Evolutionary conservation across 2,888 invertebrate species (phyloP).

Genomic region (Melitaea athalia): DNA sequence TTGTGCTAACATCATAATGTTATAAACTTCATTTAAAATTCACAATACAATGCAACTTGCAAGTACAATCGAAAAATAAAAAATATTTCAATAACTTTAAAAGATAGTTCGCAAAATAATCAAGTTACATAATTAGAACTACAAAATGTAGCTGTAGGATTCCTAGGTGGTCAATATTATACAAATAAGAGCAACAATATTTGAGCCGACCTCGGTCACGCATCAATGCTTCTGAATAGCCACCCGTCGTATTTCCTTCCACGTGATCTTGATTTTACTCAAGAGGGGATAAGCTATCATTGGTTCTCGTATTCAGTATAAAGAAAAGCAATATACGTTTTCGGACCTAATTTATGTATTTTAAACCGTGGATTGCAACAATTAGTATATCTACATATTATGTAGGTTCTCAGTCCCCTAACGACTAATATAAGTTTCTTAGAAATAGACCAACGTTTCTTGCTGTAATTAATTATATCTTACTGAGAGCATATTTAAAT

Average conservation of each 20-base stretch:
- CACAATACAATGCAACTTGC: neutral
- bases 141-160: neutral
- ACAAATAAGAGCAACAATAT: constrained; percentile 10
- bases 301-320: neutral
- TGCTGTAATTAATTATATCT: constrained; percentile 24
- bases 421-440: constrained; percentile 18
- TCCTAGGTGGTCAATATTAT: neutral
- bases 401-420: constrained; percentile 3
- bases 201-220: constrained; percentile 20
- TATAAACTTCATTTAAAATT: neutral
- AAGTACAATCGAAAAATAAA: neutral
- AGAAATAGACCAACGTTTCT: constrained; percentile 24
- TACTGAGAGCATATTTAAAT: constrained; percentile 28
- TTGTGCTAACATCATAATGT: neutral
- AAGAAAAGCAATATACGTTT: neutral
- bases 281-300: constrained; percentile 6
- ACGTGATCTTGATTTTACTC: constrained; percentile 15
- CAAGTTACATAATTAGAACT: neutral
- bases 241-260: constrained; percentile 19
- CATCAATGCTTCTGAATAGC: constrained; percentile 23
- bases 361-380: neutral
- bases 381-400: neutral
- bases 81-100: neutral
- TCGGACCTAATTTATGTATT: neutral
- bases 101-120: neutral